phyloP scores from a whole-genome alignment of 1,140 invertebrate species.

The Philotrypesis tridentata region DNA sequence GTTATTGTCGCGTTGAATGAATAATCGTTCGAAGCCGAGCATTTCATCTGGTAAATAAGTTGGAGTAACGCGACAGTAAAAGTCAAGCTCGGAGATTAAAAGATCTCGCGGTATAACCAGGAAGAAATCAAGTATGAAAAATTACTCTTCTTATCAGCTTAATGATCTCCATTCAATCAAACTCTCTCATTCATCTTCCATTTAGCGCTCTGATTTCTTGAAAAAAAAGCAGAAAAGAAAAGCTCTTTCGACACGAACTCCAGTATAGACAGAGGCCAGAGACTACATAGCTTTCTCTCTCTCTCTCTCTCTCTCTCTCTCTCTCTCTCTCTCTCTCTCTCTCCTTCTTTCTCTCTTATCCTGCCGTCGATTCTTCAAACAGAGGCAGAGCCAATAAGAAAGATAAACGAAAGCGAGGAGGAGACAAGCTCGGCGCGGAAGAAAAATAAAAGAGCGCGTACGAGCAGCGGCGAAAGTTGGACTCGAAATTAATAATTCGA shows the following conservation, averaged over 20 bases:
- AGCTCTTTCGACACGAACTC: not conserved
- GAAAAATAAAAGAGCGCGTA: constrained; percentile 8
- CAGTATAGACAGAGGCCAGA: not conserved
- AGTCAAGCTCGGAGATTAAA: not conserved
- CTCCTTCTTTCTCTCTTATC: too few relatives aligned
- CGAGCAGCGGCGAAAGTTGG: constrained; percentile 25
- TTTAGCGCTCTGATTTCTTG: not conserved
- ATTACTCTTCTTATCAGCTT: not conserved
- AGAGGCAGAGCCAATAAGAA: not conserved
- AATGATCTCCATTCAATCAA: not conserved
- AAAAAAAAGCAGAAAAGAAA: not conserved
- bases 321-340: too few relatives aligned
- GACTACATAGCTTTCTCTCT: too few relatives aligned
- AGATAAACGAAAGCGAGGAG: constrained; percentile 1
- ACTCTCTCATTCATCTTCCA: not conserved
- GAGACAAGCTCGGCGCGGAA: not conserved
- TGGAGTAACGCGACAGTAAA: too few relatives aligned
- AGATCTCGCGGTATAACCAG: not conserved
- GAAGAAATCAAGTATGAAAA: not conserved
- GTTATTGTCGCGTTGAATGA: too few relatives aligned
- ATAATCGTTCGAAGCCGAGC: too few relatives aligned
- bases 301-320: too few relatives aligned
- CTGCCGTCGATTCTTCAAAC: not conserved
- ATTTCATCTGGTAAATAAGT: too few relatives aligned
- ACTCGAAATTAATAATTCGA: constrained; percentile 58